Evolutionary conservation across 2,113 vertebrate genomes (phyloP), one percentile per base, ranked within the genome.

Genomic region (Clarias magur): DNA sequence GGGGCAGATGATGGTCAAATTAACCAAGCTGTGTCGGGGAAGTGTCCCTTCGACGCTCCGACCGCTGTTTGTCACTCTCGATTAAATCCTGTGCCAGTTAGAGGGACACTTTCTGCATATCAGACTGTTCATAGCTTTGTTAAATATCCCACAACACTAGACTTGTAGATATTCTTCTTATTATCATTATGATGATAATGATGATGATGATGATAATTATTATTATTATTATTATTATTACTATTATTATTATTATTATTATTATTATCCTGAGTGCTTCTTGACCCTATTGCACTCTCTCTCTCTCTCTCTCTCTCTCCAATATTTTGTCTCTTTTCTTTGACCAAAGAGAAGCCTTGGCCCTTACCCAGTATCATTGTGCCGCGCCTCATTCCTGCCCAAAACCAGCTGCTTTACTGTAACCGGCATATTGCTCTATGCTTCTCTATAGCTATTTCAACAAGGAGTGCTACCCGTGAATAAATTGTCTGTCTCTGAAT

Each of bases 401-500:
- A 38, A 94, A 48, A 94, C 94, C 93, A 94, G 92, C 93, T 91
- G 80, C 94, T 93, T 94, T 94, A 94, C 94, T 91, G 88, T 90
- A 94, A 93, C 95, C 94, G 94, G 92, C 94, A 94, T 94, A 93
- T 95, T 94, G 93, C 94, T 93, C 90, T 91, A 89, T 92, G 94
- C 93, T 94, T 94, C 57, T 82, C 54, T 95, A 94, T 93, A 95
- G 94, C 94, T 95, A 95, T 94, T 94, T 88, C 82, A 70, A 67
- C 80, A 91, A 92, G 72, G 80, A 84, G 84, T 62, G 54, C 88
- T 81, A 90, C 78, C 86, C 57, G 56, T 88, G 86, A 90, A 84
- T 93, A 95, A 94, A 92, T 94, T 92, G 93, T 95, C 95, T 95
- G 93, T 95, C 95, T 94, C 93, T 94, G 91, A 95, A 95, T 96